Conservation (phyloP, 2,888 invertebrate species). For the Acanthacorydalis orientalis region DNA sequence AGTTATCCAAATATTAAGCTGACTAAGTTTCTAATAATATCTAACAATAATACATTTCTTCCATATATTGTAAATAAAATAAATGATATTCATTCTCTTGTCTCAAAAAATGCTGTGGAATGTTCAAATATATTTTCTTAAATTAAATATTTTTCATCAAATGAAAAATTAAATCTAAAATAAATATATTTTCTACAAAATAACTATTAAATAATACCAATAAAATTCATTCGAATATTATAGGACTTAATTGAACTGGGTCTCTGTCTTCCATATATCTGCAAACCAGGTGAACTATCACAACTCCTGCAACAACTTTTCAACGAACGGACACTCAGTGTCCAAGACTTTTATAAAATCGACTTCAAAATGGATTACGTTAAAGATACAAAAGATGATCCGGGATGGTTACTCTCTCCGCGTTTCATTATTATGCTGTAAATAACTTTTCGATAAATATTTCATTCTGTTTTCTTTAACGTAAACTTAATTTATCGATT, state of each 20-base stretch:
- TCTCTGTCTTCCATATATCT: slow-evolving; percentile 26
- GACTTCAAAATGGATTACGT: slow-evolving; percentile 21
- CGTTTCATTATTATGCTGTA: slow-evolving; percentile 22
- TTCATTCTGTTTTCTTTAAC: not conserved
- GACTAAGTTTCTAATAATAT: too few relatives aligned
- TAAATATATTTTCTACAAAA: too few relatives aligned
- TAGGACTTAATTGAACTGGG: slow-evolving; percentile 26
- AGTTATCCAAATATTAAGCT: too few relatives aligned
- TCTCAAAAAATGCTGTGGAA: too few relatives aligned
- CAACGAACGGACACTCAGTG: slow-evolving; percentile 16
- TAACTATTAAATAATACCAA: too few relatives aligned
- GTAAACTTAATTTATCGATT: slow-evolving; percentile 3
- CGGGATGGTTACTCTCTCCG: slow-evolving; percentile 18
- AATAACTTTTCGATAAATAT: slow-evolving; percentile 10
- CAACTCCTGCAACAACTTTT: slow-evolving; percentile 20
- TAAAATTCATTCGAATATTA: slow-evolving; percentile 7
- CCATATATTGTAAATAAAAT: too few relatives aligned
- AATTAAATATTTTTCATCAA: too few relatives aligned
- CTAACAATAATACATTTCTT: too few relatives aligned
- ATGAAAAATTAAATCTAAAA: too few relatives aligned
- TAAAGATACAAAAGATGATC: slow-evolving; percentile 18
- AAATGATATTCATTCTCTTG: too few relatives aligned
- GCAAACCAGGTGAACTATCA: slow-evolving; percentile 19
- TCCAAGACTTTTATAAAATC: slow-evolving; percentile 21
- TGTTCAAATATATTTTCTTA: too few relatives aligned